These are phyloP conservation scores for Chelonia mydas DNA, from an alignment of 2,797 vertebrate genomes.

Conservation along the genomic window DNA sequence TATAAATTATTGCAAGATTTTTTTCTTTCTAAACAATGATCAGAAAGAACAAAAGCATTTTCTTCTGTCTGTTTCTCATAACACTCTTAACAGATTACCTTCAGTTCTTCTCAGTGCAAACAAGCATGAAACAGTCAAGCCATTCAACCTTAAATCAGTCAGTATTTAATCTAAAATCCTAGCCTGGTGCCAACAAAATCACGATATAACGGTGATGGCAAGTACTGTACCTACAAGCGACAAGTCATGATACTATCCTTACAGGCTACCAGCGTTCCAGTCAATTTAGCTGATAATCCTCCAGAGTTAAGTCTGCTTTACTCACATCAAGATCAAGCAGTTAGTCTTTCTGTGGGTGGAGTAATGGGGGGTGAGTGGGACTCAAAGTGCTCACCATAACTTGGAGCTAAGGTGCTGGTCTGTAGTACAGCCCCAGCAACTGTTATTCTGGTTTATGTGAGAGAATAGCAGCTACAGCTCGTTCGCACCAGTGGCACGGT, in stretches of 20 bases:
- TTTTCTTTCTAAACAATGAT: conserved; percentile 16
- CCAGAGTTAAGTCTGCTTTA: background rate
- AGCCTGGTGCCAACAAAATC: background rate
- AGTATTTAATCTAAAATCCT: background rate
- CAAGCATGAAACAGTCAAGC: background rate
- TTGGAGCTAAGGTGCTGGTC: background rate
- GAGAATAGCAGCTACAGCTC: background rate
- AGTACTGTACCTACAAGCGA: background rate
- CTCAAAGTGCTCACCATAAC: background rate
- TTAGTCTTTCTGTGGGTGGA: background rate
- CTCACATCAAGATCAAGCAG: background rate
- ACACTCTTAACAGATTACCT: conserved; percentile 46
- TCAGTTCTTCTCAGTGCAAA: background rate
- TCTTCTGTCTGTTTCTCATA: conserved; percentile 21
- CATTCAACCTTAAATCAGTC: background rate
- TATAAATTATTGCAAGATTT: conserved; percentile 23
- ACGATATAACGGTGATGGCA: background rate
- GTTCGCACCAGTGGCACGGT: background rate
- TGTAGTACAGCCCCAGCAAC: background rate
- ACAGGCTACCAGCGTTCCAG: background rate
- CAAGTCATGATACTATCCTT: background rate
- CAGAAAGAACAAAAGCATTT: background rate
- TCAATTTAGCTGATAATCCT: background rate
- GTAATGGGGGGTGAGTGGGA: background rate
- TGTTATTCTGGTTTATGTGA: background rate